Evolutionary conservation across 2,888 invertebrate species (phyloP).

Genomic region (Erebia aethiops): DNA sequence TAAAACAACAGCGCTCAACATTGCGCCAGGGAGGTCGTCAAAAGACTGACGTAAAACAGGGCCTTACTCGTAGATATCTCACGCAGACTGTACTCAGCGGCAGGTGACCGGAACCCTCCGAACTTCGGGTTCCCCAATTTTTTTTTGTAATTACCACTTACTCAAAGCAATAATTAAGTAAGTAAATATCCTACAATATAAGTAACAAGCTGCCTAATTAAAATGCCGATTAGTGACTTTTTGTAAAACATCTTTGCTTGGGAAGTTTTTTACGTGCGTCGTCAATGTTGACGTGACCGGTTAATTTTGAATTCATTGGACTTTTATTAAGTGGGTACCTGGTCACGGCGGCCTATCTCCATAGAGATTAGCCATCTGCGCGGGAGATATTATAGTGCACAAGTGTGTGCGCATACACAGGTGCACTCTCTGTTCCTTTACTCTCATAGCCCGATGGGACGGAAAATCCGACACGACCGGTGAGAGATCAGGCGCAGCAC

Average conservation of each 20-base stretch:
- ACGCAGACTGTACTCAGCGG: constrained; percentile 35
- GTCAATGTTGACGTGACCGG: constrained; percentile 11
- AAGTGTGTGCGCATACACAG: too few species aligned
- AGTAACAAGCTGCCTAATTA: constrained; percentile 59
- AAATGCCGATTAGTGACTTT: constrained; percentile 54
- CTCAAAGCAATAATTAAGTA: constrained; percentile 60
- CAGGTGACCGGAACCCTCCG: constrained; percentile 54
- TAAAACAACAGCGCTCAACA: too few species aligned
- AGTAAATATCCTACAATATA: constrained; percentile 55
- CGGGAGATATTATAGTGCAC: too few species aligned
- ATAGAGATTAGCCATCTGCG: too few species aligned
- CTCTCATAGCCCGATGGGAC: too few species aligned
- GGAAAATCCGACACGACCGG: too few species aligned
- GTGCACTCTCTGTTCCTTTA: too few species aligned
- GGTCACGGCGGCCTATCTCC: too few species aligned
- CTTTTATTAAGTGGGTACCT: constrained; percentile 7
- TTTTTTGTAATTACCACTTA: constrained; percentile 57
- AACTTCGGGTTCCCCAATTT: constrained; percentile 50
- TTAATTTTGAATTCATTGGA: constrained; percentile 5
- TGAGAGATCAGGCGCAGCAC: too few species aligned
- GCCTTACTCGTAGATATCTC: background rate
- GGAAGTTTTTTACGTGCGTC: constrained; percentile 25
- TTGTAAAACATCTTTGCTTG: constrained; percentile 38
- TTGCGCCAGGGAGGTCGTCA: too few species aligned
- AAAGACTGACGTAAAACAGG: too few species aligned